phyloP scores from a whole-genome alignment of 2,888 invertebrate species.

The Mythimna pallens region DNA sequence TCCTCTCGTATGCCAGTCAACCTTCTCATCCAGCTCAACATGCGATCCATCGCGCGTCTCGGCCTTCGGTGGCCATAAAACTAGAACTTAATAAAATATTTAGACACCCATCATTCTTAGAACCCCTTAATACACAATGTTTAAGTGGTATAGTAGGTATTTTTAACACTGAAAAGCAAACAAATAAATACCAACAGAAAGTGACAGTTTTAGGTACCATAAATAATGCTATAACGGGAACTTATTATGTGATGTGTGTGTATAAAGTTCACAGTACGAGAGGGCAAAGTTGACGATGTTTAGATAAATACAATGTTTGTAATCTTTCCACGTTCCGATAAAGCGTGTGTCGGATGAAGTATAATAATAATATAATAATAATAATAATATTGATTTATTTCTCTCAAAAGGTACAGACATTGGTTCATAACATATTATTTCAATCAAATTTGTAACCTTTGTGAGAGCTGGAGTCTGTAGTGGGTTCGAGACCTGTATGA shows the following conservation, averaged over 20 bases:
- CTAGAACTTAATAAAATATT: conserved; percentile 6
- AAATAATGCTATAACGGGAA: conserved; percentile 11
- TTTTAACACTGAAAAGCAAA: background rate
- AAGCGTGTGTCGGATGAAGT: background rate
- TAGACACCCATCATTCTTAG: background rate
- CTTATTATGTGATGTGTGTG: conserved; percentile 12
- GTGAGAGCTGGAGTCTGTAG: too few species aligned
- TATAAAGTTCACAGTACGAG: conserved; percentile 12
- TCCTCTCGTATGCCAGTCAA: background rate
- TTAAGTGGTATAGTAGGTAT: background rate
- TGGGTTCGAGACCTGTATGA: too few species aligned
- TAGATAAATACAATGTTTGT: conserved; percentile 33
- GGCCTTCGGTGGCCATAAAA: background rate
- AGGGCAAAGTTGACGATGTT: conserved; percentile 24
- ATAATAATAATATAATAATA: too few species aligned
- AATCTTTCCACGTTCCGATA: background rate
- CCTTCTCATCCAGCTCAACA: background rate
- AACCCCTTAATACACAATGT: background rate
- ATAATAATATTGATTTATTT: too few species aligned
- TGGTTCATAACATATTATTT: too few species aligned
- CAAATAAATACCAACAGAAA: background rate
- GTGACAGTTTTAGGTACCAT: background rate
- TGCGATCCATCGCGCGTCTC: background rate
- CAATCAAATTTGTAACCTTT: too few species aligned
- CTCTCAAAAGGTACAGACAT: too few species aligned